phyloP scores from a whole-genome alignment of 30 jellyfish, hydroid and myxozoan genomes.

The Nemopilema nomurai region DNA sequence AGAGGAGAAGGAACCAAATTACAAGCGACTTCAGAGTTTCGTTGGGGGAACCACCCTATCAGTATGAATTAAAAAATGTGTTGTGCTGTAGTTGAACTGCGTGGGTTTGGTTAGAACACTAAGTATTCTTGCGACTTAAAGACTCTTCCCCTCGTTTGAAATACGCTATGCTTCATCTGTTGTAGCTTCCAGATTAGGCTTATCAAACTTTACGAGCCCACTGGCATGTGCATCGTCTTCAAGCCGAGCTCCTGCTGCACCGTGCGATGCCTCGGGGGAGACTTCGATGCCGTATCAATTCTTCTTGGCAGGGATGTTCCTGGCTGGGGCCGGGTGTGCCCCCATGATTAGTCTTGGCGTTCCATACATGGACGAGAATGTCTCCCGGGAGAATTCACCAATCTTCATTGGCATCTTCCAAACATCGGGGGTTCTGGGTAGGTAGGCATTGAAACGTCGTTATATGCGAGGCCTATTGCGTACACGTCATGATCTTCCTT shows the following conservation, averaged over 20 bases:
- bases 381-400: conserved; percentile 62
- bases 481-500: too few species aligned
- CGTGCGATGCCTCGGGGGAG: conserved; percentile 11
- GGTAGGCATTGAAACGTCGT: neutral
- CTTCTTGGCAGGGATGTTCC: conserved; percentile 56
- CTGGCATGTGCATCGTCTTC: conserved; percentile 35
- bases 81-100: too few species aligned
- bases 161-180: neutral
- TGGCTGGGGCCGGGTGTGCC: conserved; percentile 76
- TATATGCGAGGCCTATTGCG: too few species aligned
- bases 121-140: too few species aligned
- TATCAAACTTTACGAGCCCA: conserved; percentile 34
- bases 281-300: conserved; percentile 33
- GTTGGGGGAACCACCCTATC: too few species aligned
- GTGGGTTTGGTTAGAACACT: too few species aligned
- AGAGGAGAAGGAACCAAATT: too few species aligned
- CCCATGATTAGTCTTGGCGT: conserved; percentile 83
- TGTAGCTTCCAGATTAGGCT: neutral
- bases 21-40: too few species aligned
- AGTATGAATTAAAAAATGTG: too few species aligned
- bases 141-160: too few species aligned
- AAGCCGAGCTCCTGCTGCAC: conserved; percentile 32
- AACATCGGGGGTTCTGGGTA: conserved; percentile 61
- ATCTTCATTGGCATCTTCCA: conserved; percentile 69
- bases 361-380: conserved; percentile 82